A percentile compares a stretch with the other conserved stretches of the same genome.
phyloP scores from a whole-genome alignment of 2,797 vertebrate species.

The Triplophysa yarkandensis region DNA sequence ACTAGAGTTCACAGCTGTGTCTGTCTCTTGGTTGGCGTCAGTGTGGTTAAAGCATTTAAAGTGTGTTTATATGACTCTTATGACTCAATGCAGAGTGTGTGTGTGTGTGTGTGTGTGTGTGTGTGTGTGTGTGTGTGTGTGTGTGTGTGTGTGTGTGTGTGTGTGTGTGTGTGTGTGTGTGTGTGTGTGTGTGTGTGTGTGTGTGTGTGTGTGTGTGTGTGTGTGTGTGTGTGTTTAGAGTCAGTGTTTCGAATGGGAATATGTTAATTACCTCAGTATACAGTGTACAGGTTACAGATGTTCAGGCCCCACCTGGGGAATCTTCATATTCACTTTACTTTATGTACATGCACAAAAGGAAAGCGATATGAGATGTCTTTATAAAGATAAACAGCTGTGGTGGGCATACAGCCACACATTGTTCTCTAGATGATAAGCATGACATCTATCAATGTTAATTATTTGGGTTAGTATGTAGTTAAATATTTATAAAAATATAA shows the following conservation, averaged over 20 bases:
- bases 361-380: constrained; percentile 23
- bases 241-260: constrained; percentile 42
- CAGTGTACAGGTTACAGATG: constrained; percentile 52
- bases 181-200: constrained; percentile 37
- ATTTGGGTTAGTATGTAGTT: too few species aligned
- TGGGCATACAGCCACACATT: not conserved
- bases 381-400: constrained; percentile 13
- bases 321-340: constrained; percentile 27
- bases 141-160: constrained; percentile 40
- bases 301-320: constrained; percentile 52
- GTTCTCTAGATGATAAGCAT: not conserved
- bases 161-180: constrained; percentile 42
- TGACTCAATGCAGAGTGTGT: constrained; percentile 14
- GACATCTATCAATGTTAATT: not conserved
- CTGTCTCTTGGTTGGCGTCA: not conserved
- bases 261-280: constrained; percentile 50
- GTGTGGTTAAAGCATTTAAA: constrained; percentile 24
- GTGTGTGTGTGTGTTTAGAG: constrained; percentile 39
- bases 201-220: constrained; percentile 35
- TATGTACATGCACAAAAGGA: constrained; percentile 25
- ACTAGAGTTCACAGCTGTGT: not conserved
- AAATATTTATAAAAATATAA: too few species aligned
- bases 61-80: constrained; percentile 19
- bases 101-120: constrained; percentile 44
- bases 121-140: constrained; percentile 28